Evolutionary conservation across 2,797 vertebrate genomes (phyloP).

Genomic region (Propithecus perrieri): DNA sequence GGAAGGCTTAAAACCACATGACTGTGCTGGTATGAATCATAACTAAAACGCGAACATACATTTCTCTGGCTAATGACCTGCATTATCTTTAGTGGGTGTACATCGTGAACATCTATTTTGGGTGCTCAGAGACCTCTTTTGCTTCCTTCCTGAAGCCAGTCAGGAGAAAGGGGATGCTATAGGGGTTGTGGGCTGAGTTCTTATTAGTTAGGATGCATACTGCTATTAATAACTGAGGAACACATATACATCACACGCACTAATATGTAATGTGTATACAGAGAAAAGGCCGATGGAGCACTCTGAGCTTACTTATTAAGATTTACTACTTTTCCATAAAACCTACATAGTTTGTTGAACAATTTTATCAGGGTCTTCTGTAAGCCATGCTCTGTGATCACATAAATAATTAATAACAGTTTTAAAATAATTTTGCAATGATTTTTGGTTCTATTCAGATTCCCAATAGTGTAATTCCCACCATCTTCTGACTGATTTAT

Average conservation of each 20-base stretch:
- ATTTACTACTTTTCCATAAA: slow-evolving; percentile 1
- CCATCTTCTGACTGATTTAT: neutral
- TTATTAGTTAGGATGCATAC: neutral
- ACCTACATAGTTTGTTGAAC: neutral
- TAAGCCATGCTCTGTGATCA: slow-evolving; percentile 4
- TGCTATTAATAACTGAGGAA: neutral
- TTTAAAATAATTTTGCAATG: slow-evolving; percentile 46
- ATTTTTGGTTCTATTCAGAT: slow-evolving; percentile 23
- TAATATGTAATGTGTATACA: neutral
- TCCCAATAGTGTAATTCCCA: neutral
- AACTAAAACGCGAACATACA: neutral
- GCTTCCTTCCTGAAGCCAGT: slow-evolving; percentile 19
- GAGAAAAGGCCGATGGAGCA: neutral
- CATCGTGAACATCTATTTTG: neutral
- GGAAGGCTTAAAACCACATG: neutral
- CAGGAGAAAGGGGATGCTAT: neutral
- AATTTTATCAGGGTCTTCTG: neutral
- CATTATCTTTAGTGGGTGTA: neutral
- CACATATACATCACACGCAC: neutral
- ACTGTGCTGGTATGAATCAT: slow-evolving; percentile 4
- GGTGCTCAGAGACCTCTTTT: neutral
- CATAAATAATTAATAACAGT: slow-evolving; percentile 44
- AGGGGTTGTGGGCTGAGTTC: neutral
- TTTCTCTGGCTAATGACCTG: neutral
- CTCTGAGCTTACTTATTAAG: neutral